Evolutionary conservation across 92 coral and sea anemone species (phyloP).

Genomic region (Blastomussa wellsi): DNA sequence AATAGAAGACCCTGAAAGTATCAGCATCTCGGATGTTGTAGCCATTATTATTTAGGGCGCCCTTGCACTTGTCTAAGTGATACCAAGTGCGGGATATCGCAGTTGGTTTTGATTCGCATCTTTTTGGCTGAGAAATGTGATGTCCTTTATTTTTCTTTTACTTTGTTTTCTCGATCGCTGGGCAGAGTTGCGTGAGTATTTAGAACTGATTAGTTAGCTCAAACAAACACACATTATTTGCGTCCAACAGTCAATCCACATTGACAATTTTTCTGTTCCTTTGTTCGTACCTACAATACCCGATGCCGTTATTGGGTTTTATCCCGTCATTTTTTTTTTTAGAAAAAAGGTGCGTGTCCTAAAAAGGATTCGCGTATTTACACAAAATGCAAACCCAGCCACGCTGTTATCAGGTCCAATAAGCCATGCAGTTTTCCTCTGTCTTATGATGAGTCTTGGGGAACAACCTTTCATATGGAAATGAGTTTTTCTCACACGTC

Average conservation of each 20-base stretch:
- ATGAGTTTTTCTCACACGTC: no score
- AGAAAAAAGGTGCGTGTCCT: neutral
- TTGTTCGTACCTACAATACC: neutral
- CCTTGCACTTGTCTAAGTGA: no score
- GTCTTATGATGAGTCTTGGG: no score
- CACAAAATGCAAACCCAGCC: no score
- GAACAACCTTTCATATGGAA: no score
- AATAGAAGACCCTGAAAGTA: neutral
- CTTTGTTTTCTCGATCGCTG: neutral
- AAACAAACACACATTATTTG: neutral
- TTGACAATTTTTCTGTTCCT: neutral
- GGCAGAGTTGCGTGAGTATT: neutral
- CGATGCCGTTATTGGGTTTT: neutral
- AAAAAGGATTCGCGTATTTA: no score
- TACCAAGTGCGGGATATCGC: neutral
- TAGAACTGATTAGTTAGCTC: neutral
- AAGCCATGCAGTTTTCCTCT: no score
- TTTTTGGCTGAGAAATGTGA: neutral
- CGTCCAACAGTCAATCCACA: neutral
- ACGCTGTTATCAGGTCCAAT: no score
- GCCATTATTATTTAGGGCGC: neutral
- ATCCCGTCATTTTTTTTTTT: neutral
- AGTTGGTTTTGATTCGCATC: neutral
- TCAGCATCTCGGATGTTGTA: neutral
- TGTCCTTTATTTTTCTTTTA: neutral